Evolutionary conservation across 2,888 invertebrate genomes (phyloP), one percentile per base, ranked within the genome.

Genomic region (Rhaphigaster nebulosa): DNA sequence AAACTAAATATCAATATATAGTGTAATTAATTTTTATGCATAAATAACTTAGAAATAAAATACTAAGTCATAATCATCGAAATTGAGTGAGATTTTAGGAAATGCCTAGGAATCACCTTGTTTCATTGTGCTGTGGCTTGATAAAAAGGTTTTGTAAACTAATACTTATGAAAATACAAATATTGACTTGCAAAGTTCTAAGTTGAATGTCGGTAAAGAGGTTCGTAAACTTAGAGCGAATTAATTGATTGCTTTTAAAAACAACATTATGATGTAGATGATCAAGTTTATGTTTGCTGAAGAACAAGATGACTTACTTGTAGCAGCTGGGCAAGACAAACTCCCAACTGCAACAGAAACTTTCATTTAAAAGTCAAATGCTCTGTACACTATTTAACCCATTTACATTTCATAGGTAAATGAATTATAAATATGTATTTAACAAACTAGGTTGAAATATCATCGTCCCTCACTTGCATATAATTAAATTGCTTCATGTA

Each of bases 321-420:
- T 23, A 76, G 1, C 29, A 76, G 5, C 20, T 1, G 4, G 38
- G 20, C 38, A 65, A 38, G 8, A 38, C 38, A 20, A 76, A 76
- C 70, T 76, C 70, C 38, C 20, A 38, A 76, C 45, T 45, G 84
- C n/a, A 84, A 84, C 84, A 84, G 45, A 84, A 84, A 84, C 84
- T 84, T 76, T 45, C 26, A 84, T 84, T 84, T 84, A 84, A 84
- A 84, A 84, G 41, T 84, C 84, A 45, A 50, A 84, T 84, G 45
- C n/a, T 45, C 45, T 5, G 45, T 84, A 84, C 23, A 45, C 84
- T 45, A 50, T 84, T 50, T n/a, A 45, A 50, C 23, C 84, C 45
- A 84, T 84, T 50, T 84, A 50, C 84, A 84, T 45, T 26, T 41
- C 84, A 84, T 84, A 84, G 84, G 84, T 84, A 84, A 84, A 26